Conservation (phyloP, 2,797 vertebrate genomes). For the Luscinia megarhynchos region DNA sequence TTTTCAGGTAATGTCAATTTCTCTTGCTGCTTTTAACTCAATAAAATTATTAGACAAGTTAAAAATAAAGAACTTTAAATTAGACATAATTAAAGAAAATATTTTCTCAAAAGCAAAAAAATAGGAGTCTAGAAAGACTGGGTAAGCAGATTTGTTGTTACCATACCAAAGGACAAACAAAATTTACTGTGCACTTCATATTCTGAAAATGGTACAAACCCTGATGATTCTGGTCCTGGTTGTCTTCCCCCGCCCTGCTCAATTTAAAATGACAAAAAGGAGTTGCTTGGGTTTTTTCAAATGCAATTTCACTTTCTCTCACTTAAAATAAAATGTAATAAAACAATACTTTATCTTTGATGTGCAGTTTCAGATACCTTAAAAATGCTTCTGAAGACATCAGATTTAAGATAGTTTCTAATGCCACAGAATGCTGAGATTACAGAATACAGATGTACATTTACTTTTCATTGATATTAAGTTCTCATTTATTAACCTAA, state of each 20-base stretch:
- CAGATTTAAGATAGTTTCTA: background rate
- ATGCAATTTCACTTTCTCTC: background rate
- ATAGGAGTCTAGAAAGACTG: background rate
- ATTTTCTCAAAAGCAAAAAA: background rate
- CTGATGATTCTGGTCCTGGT: background rate
- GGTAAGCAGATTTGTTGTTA: background rate
- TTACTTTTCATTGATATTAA: slow-evolving; percentile 15
- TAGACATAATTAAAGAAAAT: background rate
- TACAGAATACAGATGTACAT: background rate
- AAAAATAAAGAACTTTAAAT: slow-evolving; percentile 34
- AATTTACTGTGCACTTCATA: background rate
- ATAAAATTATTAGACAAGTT: background rate
- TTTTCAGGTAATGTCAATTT: background rate
- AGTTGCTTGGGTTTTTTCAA: background rate
- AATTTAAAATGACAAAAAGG: background rate
- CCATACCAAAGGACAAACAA: background rate
- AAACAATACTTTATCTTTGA: background rate
- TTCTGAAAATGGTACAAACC: background rate
- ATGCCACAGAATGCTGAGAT: background rate
- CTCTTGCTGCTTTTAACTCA: background rate
- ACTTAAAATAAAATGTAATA: background rate
- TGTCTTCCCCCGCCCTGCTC: background rate
- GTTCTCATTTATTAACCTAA: slow-evolving; percentile 1
- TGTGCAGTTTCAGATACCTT: background rate
- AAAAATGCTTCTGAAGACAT: background rate